A percentile compares a stretch with the other conserved stretches of the same genome.
Conservation (phyloP, 1,140 invertebrate genomes). For the Thalassaphorura encarpata region DNA sequence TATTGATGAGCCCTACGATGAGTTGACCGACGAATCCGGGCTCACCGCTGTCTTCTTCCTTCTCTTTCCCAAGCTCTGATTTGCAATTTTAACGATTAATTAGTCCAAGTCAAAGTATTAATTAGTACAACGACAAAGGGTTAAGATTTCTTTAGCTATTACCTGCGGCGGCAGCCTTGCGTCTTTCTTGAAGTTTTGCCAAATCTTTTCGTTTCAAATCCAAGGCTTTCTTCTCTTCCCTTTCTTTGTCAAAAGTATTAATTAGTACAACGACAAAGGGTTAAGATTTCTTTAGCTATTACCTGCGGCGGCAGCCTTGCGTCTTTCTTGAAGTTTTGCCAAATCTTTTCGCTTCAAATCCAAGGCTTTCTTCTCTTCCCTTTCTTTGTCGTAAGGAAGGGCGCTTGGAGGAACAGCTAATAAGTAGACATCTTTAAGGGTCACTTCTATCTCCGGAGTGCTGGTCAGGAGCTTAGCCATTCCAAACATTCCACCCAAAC, state of each 20-base stretch:
- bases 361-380: neutral
- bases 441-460: neutral
- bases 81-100: neutral
- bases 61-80: neutral
- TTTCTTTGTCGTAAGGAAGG: neutral
- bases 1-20: slow-evolving; percentile 65
- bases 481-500: neutral
- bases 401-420: neutral
- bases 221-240: too few relatives aligned
- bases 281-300: too few relatives aligned
- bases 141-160: neutral
- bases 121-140: neutral
- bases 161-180: neutral
- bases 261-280: too few relatives aligned
- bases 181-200: neutral
- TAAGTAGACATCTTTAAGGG: neutral
- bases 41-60: neutral
- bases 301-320: neutral
- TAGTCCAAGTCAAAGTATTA: neutral
- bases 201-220: neutral
- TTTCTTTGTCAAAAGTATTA: too few relatives aligned
- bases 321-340: neutral
- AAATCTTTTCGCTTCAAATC: neutral
- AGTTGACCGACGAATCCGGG: neutral
- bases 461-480: neutral